These are phyloP conservation scores for Caenorhabditis panamensis DNA, from an alignment of 2,888 invertebrate genomes.

Conservation along the genomic window DNA sequence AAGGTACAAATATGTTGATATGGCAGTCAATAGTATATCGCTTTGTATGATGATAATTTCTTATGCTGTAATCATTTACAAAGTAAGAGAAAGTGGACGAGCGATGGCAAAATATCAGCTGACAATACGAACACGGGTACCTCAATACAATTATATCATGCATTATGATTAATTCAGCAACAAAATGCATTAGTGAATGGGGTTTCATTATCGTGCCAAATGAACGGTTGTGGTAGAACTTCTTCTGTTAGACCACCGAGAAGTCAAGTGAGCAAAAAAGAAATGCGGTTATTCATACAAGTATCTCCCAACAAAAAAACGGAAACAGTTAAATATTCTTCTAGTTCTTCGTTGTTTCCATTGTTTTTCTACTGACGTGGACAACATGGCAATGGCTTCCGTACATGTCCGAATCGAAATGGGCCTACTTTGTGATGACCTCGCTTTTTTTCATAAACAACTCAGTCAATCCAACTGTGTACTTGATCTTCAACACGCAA, in stretches of 20 bases:
- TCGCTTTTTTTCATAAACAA: slow-evolving; percentile 80
- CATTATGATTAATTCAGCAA: no score
- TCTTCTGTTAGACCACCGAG: slow-evolving; percentile 74
- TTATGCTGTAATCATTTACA: slow-evolving; percentile 79
- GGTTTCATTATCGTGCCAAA: slow-evolving; percentile 60
- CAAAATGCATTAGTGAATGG: slow-evolving; percentile 70
- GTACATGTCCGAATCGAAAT: slow-evolving; percentile 72
- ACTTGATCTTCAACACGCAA: slow-evolving; percentile 79
- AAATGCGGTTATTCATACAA: slow-evolving; percentile 78
- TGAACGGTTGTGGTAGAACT: slow-evolving; percentile 68
- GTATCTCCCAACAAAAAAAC: slow-evolving; percentile 36
- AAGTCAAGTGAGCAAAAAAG: slow-evolving; percentile 77
- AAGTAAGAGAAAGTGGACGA: slow-evolving; percentile 76
- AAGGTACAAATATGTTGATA: slow-evolving; percentile 78
- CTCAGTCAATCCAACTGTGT: slow-evolving; percentile 79
- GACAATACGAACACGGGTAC: slow-evolving; percentile 75
- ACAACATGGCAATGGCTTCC: slow-evolving; percentile 80
- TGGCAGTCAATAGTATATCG: slow-evolving; percentile 76
- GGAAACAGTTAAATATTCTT: no score
- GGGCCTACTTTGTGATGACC: slow-evolving; percentile 79
- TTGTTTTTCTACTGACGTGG: slow-evolving; percentile 79
- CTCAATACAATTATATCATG: no score
- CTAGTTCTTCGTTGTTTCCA: slow-evolving; percentile 80
- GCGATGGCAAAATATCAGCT: slow-evolving; percentile 78
- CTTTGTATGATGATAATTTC: slow-evolving; percentile 78